Evolutionary conservation across 1,140 invertebrate genomes (phyloP).

Genomic region (Aphelinus atriplicis): DNA sequence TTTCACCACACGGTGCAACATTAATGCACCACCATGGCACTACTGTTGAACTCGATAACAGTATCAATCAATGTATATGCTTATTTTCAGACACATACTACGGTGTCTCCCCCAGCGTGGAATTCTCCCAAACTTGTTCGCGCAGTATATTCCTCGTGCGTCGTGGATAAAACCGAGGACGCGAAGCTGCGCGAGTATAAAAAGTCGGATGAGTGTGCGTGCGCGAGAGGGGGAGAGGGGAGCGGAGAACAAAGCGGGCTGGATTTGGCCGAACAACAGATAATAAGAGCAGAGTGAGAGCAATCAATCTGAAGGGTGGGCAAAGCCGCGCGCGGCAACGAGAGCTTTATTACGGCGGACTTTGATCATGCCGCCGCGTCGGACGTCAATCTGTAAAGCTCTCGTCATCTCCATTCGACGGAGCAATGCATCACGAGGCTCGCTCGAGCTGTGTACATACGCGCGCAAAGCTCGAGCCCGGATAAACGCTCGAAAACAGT

Average conservation of each 20-base stretch:
- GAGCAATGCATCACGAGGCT: slow-evolving; percentile 29
- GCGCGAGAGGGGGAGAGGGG: not conserved
- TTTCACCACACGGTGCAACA: too few relatives aligned
- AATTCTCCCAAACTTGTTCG: too few relatives aligned
- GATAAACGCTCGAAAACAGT: not conserved
- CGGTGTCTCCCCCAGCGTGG: too few relatives aligned
- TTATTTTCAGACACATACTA: too few relatives aligned
- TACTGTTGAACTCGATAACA: too few relatives aligned
- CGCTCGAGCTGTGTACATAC: too few relatives aligned
- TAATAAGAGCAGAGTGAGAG: not conserved
- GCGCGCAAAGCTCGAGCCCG: not conserved
- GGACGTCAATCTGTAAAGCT: slow-evolving; percentile 31
- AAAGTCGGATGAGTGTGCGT: not conserved
- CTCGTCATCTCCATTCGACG: slow-evolving; percentile 36
- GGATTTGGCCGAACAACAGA: not conserved
- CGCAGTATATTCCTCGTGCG: too few relatives aligned
- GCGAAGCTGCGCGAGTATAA: not conserved
- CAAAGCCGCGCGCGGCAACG: not conserved
- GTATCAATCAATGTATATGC: too few relatives aligned
- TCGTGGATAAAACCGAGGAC: too few relatives aligned
- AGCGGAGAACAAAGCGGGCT: not conserved
- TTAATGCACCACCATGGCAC: too few relatives aligned
- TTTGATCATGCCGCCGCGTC: slow-evolving; percentile 17
- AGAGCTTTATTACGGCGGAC: slow-evolving; percentile 29
- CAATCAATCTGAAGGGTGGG: slow-evolving; percentile 9